Base-by-base conservation (phyloP, 2,797 vertebrate genomes). In the Mallotus villosus region DNA sequence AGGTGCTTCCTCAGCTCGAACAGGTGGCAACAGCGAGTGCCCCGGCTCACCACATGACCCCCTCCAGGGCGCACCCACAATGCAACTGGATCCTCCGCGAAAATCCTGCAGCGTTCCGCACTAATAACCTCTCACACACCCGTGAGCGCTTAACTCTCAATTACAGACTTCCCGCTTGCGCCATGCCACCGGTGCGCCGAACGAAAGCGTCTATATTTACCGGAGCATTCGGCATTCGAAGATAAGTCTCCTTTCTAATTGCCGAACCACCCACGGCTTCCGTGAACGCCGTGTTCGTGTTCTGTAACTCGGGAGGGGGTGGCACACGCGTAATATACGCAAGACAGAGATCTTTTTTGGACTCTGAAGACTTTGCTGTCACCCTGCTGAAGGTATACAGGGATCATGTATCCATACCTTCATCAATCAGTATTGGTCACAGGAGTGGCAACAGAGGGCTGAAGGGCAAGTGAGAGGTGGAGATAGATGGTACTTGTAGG, bases 1-100 rank as follows among this genome's bases (percentile, higher is more conserved):
- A 78, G 84, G 82, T 55, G 63, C 41, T 78, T 78, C 73, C 74
- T 75, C 80, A 85, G 83, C 74, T 71, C 81, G 79, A 86, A 78
- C 70, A 65, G 62, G 63, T 65, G 63, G 22, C 21, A 11, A 37
- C 61, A 53, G 27, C 59, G 11, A 70, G 51, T 32, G 67, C 25
- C 22, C 22, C 19, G 25, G 17, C 41, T 59, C 57, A 16, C 34
- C 34, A 2, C 58, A 29, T 14, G 58, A 73, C 49, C 72, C 57
- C 46, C 70, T 73, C 21, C 85, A 90, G 86, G 84, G 83, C 82
- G 85, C 37, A 19, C 75, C 58, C 79, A 73, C 76, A 12, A 32
- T 41, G 53, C 37, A 37, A 68, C 71, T 68, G 63, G 57, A 71
- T 72, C 70, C 71, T 53, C 67, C 59, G 73, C 69, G 49, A 63